Conservation (phyloP, 1,140 invertebrate species). For the Carcinoscorpius rotundicauda region DNA sequence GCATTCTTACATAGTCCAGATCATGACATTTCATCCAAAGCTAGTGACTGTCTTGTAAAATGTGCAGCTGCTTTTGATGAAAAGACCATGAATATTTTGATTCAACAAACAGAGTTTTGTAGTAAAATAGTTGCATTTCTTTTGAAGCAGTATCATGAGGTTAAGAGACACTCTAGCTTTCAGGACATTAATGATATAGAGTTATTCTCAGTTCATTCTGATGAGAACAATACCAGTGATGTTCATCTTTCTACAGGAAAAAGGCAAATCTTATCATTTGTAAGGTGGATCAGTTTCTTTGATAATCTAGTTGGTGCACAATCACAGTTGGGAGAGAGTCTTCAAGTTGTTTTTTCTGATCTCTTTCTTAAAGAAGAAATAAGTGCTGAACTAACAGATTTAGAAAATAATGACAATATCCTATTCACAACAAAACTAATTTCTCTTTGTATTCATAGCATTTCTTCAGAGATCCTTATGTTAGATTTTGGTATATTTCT, state of each 20-base stretch:
- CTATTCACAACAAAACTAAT: conserved; percentile 14
- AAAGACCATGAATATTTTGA: conserved; percentile 46
- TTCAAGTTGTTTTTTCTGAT: conserved; percentile 32
- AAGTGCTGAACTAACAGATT: conserved; percentile 12
- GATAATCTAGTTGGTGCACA: conserved; percentile 54
- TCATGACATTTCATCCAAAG: conserved; percentile 53
- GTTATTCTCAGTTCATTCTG: background rate
- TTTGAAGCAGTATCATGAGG: no score
- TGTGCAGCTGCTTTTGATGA: conserved; percentile 46
- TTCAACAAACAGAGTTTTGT: conserved; percentile 38
- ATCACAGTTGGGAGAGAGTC: conserved; percentile 42
- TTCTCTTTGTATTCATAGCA: conserved; percentile 9
- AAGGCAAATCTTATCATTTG: conserved; percentile 52
- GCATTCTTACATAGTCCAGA: conserved; percentile 55
- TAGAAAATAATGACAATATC: conserved; percentile 5
- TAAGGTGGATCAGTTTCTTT: conserved; percentile 64
- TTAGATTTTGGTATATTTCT: conserved; percentile 48
- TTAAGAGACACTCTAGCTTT: no score
- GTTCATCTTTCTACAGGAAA: conserved; percentile 40
- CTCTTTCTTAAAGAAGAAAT: conserved; percentile 20
- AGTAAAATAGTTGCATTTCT: conserved; percentile 30
- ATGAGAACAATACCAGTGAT: conserved; percentile 4
- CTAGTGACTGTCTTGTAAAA: conserved; percentile 46
- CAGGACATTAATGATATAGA: no score
- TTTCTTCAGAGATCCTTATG: conserved; percentile 11